Percentiles rank a stretch among this genome's conserved stretches.
Conservation (phyloP, 1,140 invertebrate genomes). For the Chymomyza costata region DNA sequence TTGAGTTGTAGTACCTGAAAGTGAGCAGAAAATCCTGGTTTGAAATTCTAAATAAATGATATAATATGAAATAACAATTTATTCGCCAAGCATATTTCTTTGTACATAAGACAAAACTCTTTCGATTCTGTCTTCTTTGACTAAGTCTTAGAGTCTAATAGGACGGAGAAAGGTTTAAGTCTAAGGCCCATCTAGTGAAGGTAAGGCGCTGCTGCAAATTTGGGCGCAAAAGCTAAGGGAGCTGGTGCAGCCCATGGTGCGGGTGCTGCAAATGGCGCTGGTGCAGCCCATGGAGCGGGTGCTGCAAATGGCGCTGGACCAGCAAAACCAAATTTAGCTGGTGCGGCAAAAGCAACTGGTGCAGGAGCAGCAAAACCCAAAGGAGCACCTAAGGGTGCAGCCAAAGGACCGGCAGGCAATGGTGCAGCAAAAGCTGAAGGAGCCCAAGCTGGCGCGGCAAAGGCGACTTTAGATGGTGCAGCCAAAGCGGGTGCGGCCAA, state of each 20-base stretch:
- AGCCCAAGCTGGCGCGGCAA: conserved; percentile 59
- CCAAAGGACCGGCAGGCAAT: conserved; percentile 12
- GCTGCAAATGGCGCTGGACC: conserved; percentile 29
- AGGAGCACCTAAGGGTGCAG: conserved; percentile 9
- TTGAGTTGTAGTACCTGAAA: no score
- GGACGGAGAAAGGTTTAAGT: conserved; percentile 25
- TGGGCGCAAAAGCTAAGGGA: conserved; percentile 49
- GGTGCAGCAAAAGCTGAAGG: conserved; percentile 24
- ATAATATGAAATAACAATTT: conserved; percentile 23
- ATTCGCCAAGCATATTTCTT: conserved; percentile 48
- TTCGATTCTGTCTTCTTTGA: conserved; percentile 13
- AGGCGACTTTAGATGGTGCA: conserved; percentile 24
- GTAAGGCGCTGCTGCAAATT: conserved; percentile 52
- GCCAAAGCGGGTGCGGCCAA: conserved; percentile 25
- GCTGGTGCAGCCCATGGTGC: conserved; percentile 13
- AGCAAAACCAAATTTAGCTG: conserved; percentile 12
- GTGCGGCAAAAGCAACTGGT: conserved; percentile 19
- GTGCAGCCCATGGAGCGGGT: no score
- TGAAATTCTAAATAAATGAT: conserved; percentile 15
- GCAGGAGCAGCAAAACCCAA: conserved; percentile 10
- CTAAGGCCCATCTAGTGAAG: conserved; percentile 38
- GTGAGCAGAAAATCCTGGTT: no score
- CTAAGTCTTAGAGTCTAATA: conserved; percentile 40
- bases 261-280: neutral
- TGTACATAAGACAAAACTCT: neutral